Evolutionary conservation across 2,797 vertebrate genomes (phyloP), one percentile per base, ranked within the genome.

Genomic region (Sebastes diploproa): DNA sequence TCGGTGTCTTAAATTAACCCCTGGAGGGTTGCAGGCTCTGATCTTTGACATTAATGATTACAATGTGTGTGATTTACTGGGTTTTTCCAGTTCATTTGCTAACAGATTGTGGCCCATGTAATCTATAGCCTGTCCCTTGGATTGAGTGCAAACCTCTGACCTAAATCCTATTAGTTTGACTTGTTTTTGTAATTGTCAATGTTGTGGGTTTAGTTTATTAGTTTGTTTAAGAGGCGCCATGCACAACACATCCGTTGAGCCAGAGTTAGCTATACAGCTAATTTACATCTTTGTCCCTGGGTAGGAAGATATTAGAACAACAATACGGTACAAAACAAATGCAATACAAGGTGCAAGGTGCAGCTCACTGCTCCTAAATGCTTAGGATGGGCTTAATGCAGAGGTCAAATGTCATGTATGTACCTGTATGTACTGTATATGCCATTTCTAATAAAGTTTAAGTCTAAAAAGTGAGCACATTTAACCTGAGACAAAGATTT

Each of bases 11-110:
- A 14, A 64, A 18, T 72, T 34, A 73, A 65, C 58, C 62, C 58
- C 36, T 18, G 1, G 22, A 42, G 46, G 60, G 6, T 20, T 11
- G 7, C 7, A 30, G 56, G 29, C 38, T 56, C 18, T 80, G 16
- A 54, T 65, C 52, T 85, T 34, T 68, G 69, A 78, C 84, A 22
- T 58, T 54, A 30, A 67, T 18, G 46, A 69, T 22, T 70, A 16
- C 55, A 54, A 62, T 32, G 14, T 34, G 54, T 50, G 46, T 62
- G 58, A 77, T 80, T 75, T 52, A 20, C 56, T 3, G 7, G 12
- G 22, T 30, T 38, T 62, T 30, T 29, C 69, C 69, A n/a, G 11
- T 38, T 58, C 50, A 86, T 25, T 67, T 61, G 46, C 25, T 58
- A 9, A 25, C 58, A 58, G 55, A 86, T 82, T 60, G 70, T 10